Evolutionary conservation across 2,113 vertebrate species (phyloP).

Genomic region (Ammospiza caudacuta): DNA sequence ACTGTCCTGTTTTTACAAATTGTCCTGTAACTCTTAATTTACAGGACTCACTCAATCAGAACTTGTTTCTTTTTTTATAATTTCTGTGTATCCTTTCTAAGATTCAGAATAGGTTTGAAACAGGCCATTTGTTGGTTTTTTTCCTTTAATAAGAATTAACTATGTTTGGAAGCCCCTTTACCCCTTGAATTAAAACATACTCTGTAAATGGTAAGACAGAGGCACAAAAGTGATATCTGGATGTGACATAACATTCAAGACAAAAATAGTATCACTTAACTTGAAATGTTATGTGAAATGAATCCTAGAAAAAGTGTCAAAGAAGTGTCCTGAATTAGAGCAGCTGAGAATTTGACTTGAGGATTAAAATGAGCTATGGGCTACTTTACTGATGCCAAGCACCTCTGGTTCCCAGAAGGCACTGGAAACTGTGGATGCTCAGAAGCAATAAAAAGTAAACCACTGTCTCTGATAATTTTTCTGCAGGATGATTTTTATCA

Average conservation of each 20-base stretch:
- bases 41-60: background rate
- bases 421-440: background rate
- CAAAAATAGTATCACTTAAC: background rate
- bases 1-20: background rate
- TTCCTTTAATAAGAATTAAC: background rate
- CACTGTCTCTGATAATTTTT: conserved; percentile 28
- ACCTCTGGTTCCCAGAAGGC: conserved; percentile 26
- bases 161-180: background rate
- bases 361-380: conserved; percentile 33
- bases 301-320: background rate
- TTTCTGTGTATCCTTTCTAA: background rate
- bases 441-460: conserved; percentile 35
- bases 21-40: background rate
- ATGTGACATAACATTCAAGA: background rate
- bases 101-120: background rate
- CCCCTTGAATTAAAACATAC: background rate
- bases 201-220: background rate
- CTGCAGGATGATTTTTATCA: conserved; percentile 16
- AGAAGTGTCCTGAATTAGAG: background rate
- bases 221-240: background rate
- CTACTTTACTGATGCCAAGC: background rate
- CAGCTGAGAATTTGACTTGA: conserved; percentile 23
- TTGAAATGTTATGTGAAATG: background rate
- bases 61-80: background rate
- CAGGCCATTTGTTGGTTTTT: background rate